Conservation (phyloP, 2,888 invertebrate species). For the Cynaeus angustus region DNA sequence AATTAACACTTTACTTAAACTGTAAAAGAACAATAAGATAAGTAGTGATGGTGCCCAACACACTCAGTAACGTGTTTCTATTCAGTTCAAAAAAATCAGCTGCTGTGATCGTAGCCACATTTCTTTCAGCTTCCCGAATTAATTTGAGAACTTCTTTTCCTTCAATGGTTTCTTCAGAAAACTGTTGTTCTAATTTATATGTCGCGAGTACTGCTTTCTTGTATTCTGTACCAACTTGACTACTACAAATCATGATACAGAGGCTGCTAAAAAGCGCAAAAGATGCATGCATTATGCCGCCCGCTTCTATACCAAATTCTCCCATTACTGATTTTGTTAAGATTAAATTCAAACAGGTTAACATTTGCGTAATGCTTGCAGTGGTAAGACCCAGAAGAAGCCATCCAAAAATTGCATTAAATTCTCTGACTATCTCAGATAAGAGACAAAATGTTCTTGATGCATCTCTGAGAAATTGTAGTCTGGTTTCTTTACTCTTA, state of each 20-base stretch:
- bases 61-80: neutral
- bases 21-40: conserved; percentile 8
- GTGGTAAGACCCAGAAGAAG: no score
- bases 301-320: neutral
- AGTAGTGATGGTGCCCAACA: neutral
- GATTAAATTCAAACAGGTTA: neutral
- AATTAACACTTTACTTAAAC: conserved; percentile 26
- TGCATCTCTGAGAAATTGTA: no score
- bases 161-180: conserved; percentile 22
- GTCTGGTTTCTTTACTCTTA: no score
- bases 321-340: no score
- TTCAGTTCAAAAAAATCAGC: conserved; percentile 46
- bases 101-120: conserved; percentile 37
- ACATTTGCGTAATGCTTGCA: neutral
- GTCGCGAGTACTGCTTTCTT: neutral
- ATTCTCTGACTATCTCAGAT: no score
- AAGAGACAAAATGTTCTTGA: no score
- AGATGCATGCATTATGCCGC: neutral
- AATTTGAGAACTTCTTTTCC: conserved; percentile 36
- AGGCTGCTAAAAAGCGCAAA: neutral
- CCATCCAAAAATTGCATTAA: no score
- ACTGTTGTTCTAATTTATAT: conserved; percentile 38
- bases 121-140: conserved; percentile 17
- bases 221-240: neutral
- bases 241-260: neutral